These are phyloP conservation scores for Dolomedes plantarius DNA, from an alignment of 2,888 invertebrate species.

Conservation along the genomic window DNA sequence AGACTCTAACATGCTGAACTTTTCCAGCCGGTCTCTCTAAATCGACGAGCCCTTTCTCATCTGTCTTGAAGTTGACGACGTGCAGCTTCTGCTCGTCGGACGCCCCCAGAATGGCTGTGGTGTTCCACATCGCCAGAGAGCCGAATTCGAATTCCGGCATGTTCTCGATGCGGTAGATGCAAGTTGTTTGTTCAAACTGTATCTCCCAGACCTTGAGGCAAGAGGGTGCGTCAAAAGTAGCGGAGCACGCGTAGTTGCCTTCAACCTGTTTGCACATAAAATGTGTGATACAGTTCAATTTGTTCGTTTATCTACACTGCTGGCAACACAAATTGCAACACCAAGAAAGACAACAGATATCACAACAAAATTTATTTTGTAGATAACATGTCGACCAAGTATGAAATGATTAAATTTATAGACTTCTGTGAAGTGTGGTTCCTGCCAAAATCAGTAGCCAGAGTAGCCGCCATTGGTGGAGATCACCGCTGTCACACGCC, in stretches of 20 bases:
- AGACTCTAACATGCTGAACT: neutral
- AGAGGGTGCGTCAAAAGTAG: slow-evolving; percentile 8
- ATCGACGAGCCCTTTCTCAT: neutral
- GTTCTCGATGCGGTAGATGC: slow-evolving; percentile 17
- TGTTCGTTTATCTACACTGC: too few relatives aligned
- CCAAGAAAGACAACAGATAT: too few relatives aligned
- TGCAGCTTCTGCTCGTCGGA: neutral
- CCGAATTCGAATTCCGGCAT: neutral
- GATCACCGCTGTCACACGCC: too few relatives aligned
- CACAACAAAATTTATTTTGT: too few relatives aligned
- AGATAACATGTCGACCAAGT: too few relatives aligned
- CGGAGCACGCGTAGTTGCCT: slow-evolving; percentile 10
- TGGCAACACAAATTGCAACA: too few relatives aligned
- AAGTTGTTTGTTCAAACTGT: slow-evolving; percentile 13
- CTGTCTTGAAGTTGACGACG: neutral
- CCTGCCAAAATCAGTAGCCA: too few relatives aligned
- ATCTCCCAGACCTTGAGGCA: slow-evolving; percentile 28
- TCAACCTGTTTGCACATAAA: slow-evolving; percentile 9
- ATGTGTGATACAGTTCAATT: too few relatives aligned
- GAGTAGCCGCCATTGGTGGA: too few relatives aligned
- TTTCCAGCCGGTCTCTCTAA: neutral
- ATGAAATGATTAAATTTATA: too few relatives aligned
- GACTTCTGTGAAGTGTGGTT: too few relatives aligned
- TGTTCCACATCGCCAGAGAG: slow-evolving; percentile 10
- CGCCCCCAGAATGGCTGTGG: neutral